phyloP scores from a whole-genome alignment of 1,140 invertebrate species.

The Anoplolepis gracilipes region DNA sequence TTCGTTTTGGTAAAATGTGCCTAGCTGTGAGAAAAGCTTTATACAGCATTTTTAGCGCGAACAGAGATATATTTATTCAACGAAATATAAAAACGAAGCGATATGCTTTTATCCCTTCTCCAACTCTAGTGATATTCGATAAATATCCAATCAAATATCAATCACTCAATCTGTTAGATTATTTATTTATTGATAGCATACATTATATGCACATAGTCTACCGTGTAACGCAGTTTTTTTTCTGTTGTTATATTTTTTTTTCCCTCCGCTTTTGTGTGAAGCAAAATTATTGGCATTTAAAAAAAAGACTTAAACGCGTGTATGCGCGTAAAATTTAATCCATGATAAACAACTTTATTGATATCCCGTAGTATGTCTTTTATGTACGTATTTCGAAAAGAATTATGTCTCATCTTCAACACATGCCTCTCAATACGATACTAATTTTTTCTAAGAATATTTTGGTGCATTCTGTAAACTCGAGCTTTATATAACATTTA shows the following conservation, averaged over 20 bases:
- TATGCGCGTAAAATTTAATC: background rate
- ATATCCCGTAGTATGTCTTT: background rate
- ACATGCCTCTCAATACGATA: background rate
- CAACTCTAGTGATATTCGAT: background rate
- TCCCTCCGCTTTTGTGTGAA: background rate
- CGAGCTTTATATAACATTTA: constrained; percentile 1
- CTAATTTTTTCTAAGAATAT: constrained; percentile 9
- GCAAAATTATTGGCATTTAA: background rate
- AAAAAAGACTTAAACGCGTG: background rate
- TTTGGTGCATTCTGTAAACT: background rate
- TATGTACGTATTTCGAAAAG: background rate
- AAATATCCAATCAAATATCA: background rate
- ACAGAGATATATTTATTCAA: constrained; percentile 19
- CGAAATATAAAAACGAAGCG: constrained; percentile 16
- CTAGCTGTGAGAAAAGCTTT: background rate
- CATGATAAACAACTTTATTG: background rate
- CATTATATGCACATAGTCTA: background rate
- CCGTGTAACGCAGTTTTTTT: background rate
- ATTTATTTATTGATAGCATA: constrained; percentile 12
- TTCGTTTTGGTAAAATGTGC: background rate
- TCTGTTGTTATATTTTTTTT: background rate
- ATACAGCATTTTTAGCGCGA: background rate
- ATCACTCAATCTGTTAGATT: background rate
- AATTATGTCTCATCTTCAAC: background rate
- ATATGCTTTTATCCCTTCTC: background rate